Conservation (phyloP, 35 echinoderm and acorn worm species). For the Ptychodera flava region DNA sequence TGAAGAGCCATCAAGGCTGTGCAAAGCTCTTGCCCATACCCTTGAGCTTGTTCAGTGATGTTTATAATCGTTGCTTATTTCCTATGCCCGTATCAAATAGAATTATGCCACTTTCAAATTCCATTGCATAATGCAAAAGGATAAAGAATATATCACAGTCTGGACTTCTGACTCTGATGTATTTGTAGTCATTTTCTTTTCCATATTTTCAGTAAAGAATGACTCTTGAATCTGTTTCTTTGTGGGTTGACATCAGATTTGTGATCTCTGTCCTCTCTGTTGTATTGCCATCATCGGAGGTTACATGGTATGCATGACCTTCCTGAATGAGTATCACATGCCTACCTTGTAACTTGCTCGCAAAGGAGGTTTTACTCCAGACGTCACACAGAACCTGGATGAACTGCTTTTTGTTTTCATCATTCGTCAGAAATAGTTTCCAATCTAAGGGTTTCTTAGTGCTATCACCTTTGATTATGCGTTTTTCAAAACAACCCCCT, state of each 20-base stretch:
- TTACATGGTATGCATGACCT: neutral
- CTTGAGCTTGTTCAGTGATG: slow-evolving; percentile 13
- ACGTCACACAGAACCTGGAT: neutral
- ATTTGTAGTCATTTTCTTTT: neutral
- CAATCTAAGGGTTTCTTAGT: slow-evolving; percentile 18
- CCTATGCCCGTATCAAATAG: slow-evolving; percentile 31
- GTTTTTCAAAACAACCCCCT: slow-evolving; percentile 18
- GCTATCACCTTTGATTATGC: slow-evolving; percentile 12
- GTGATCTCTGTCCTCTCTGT: slow-evolving; percentile 14
- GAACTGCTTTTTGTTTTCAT: slow-evolving; percentile 43
- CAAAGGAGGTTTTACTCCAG: neutral
- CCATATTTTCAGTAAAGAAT: slow-evolving; percentile 44
- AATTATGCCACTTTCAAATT: neutral
- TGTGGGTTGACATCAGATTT: slow-evolving; percentile 13
- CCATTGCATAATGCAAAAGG: neutral
- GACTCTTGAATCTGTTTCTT: slow-evolving; percentile 45
- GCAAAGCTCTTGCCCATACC: neutral
- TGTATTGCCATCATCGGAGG: neutral
- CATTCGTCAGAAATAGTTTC: slow-evolving; percentile 29
- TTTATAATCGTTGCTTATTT: slow-evolving; percentile 17
- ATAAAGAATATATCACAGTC: slow-evolving; percentile 60
- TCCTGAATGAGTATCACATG: neutral
- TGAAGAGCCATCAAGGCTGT: slow-evolving; percentile 27
- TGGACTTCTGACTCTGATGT: neutral
- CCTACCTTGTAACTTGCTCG: neutral